These are phyloP conservation scores for Mastomys natalensis DNA, from an alignment of 2,113 vertebrate genomes.

Conservation along the genomic window DNA sequence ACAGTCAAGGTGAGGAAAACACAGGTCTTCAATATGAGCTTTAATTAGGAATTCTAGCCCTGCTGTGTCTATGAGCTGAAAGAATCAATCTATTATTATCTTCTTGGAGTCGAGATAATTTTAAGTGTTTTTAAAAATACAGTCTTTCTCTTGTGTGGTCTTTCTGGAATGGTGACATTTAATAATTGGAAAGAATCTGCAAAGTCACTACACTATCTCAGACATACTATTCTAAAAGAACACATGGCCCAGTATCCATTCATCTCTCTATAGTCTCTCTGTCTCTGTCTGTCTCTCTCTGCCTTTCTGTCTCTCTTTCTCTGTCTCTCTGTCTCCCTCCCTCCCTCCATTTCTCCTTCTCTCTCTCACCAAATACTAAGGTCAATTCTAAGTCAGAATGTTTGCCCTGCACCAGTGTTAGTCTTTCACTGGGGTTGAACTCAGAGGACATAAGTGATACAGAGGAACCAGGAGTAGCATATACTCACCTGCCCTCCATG, in stretches of 20 bases:
- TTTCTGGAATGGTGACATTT: neutral
- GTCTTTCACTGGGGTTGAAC: neutral
- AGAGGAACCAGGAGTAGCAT: neutral
- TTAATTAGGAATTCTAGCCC: conserved; percentile 1
- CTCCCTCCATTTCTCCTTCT: no score
- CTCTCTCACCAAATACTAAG: neutral
- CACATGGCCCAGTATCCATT: neutral
- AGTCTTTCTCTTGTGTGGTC: neutral
- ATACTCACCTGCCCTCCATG: neutral
- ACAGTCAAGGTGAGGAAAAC: neutral
- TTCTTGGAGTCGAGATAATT: neutral
- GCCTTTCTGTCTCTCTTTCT: neutral
- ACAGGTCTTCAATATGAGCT: neutral
- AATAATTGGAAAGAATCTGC: neutral
- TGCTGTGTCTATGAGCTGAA: neutral
- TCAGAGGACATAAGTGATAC: neutral
- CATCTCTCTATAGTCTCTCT: neutral
- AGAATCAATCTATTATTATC: neutral
- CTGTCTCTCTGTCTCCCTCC: neutral
- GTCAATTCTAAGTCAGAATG: neutral
- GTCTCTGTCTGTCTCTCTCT: neutral
- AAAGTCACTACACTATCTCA: neutral
- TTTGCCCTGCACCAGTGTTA: neutral
- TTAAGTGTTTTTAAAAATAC: conserved; percentile 28
- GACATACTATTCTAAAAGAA: neutral